Conservation (phyloP, 2,113 vertebrate genomes). For the Geococcyx californianus region DNA sequence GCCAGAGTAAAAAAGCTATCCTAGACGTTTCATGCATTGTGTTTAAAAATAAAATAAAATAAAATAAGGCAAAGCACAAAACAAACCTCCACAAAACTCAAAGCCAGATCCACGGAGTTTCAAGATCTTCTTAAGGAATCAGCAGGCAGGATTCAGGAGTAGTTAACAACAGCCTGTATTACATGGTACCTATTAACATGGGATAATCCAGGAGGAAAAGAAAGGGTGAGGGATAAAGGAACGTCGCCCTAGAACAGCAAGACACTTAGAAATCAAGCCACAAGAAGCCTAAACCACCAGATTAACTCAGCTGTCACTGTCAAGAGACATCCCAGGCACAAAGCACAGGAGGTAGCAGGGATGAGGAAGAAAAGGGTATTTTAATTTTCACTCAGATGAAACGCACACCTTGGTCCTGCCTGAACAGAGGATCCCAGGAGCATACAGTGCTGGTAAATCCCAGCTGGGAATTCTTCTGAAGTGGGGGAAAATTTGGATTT, state of each 20-base stretch:
- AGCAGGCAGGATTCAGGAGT: slow-evolving; percentile 6
- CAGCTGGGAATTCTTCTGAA: neutral
- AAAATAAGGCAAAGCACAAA: neutral
- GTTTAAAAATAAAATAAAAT: neutral
- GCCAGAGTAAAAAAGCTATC: neutral
- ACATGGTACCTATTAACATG: neutral
- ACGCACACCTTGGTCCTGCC: neutral
- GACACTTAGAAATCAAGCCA: neutral
- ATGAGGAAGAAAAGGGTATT: neutral
- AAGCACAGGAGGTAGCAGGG: neutral
- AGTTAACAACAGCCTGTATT: neutral
- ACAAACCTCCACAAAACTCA: neutral
- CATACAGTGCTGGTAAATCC: neutral
- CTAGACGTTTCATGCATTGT: neutral
- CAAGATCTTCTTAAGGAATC: slow-evolving; percentile 35
- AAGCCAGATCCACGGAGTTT: neutral
- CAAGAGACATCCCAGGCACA: neutral
- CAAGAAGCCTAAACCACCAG: neutral
- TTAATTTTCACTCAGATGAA: neutral
- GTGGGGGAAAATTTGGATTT: neutral
- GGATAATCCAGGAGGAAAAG: slow-evolving; percentile 50
- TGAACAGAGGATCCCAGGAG: neutral
- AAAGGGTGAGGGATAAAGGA: slow-evolving; percentile 10
- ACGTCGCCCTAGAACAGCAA: neutral
- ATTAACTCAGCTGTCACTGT: neutral